These are phyloP conservation scores for Idris sp. DNA, from an alignment of 1,140 invertebrate genomes.

Conservation along the genomic window DNA sequence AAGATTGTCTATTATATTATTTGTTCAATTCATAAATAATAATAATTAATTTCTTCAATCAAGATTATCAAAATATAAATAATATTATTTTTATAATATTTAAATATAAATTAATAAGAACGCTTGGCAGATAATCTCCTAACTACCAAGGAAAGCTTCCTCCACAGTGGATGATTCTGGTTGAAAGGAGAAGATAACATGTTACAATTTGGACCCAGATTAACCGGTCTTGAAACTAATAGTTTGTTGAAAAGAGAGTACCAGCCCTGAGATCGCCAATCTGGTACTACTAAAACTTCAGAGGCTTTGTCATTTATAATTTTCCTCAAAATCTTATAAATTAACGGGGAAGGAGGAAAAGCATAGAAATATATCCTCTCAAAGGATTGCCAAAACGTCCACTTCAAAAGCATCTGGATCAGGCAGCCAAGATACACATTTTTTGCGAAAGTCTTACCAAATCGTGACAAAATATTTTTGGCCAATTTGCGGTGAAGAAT, in stretches of 20 bases:
- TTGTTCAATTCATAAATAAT: too few species aligned
- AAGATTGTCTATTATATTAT: too few species aligned
- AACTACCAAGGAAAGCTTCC: background rate
- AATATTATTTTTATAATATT: too few species aligned
- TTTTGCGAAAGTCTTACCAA: too few species aligned
- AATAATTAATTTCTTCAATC: too few species aligned
- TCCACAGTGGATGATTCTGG: conserved; percentile 51
- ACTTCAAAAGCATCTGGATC: background rate
- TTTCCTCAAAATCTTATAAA: background rate
- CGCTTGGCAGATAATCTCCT: too few species aligned
- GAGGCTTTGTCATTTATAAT: background rate
- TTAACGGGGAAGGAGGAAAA: conserved; percentile 8
- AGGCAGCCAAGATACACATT: background rate
- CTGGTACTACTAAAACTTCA: background rate
- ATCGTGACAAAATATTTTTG: too few species aligned
- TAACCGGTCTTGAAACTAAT: conserved; percentile 13
- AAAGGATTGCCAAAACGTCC: background rate
- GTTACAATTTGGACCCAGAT: conserved; percentile 20
- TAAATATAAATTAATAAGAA: too few species aligned
- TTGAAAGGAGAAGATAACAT: conserved; percentile 59
- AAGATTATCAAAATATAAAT: too few species aligned
- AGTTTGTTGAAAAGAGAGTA: conserved; percentile 5
- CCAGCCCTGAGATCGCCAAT: conserved; percentile 11
- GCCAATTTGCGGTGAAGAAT: too few species aligned
- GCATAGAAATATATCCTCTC: conserved; percentile 18